phyloP scores from a whole-genome alignment of 2,113 vertebrate genomes.

The Scomber colias region DNA sequence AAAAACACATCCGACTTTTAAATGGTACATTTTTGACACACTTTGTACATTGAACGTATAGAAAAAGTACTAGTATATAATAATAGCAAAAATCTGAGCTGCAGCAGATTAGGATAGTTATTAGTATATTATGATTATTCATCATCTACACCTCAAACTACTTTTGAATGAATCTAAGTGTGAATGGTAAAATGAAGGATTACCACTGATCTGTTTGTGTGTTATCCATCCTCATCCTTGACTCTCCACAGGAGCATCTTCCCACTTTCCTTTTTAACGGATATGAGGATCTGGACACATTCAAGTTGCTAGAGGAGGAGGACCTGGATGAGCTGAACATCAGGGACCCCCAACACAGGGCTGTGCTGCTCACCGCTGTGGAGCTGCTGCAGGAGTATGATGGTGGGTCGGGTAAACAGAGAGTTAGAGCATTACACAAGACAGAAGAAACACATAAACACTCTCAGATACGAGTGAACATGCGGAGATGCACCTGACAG shows the following conservation, averaged over 20 bases:
- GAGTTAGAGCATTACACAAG: background rate
- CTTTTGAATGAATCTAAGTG: too few relatives aligned
- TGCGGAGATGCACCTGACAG: background rate
- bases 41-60: too few relatives aligned
- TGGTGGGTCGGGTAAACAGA: slow-evolving; percentile 83
- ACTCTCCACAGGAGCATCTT: slow-evolving; percentile 90
- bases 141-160: background rate
- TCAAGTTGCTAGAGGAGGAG: slow-evolving; percentile 96
- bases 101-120: too few relatives aligned
- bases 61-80: too few relatives aligned
- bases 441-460: background rate
- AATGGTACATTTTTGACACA: too few relatives aligned
- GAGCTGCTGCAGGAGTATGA: slow-evolving; percentile 97
- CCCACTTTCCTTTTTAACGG: slow-evolving; percentile 97
- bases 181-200: background rate
- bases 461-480: too few relatives aligned
- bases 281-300: slow-evolving; percentile 97
- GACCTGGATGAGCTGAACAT: slow-evolving; percentile 97
- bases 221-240: background rate
- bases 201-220: slow-evolving; percentile 3
- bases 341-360: slow-evolving; percentile 92
- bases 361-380: slow-evolving; percentile 94
- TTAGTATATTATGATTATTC: background rate
- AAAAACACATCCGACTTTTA: too few relatives aligned
- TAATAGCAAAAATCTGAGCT: too few relatives aligned